These are phyloP conservation scores for Agrenia bidenticulata DNA, from an alignment of 2,888 invertebrate genomes.

Conservation along the genomic window DNA sequence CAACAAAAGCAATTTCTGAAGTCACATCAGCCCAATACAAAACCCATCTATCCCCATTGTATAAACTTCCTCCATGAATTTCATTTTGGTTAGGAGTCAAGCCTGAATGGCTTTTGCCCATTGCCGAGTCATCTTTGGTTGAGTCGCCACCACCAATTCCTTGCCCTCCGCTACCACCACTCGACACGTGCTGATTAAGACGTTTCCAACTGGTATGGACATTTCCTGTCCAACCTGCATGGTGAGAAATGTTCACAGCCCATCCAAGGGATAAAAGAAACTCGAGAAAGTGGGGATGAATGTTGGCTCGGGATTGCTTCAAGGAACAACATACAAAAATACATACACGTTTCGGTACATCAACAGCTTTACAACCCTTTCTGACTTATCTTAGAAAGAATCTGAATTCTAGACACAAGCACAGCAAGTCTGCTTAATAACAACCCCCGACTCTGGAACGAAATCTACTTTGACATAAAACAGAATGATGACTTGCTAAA, in stretches of 20 bases:
- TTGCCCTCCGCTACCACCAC: neutral
- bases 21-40: slow-evolving; percentile 95
- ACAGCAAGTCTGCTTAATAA: no score
- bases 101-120: slow-evolving; percentile 10
- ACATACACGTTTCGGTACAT: no score
- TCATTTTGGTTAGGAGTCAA: slow-evolving; percentile 39
- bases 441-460: no score
- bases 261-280: slow-evolving; percentile 76
- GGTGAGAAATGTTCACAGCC: slow-evolving; percentile 79
- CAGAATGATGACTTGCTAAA: no score
- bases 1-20: slow-evolving; percentile 92
- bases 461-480: no score
- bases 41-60: slow-evolving; percentile 77
- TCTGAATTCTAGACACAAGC: no score
- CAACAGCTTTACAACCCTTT: no score
- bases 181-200: slow-evolving; percentile 12
- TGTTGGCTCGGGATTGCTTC: slow-evolving; percentile 57
- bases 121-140: slow-evolving; percentile 15
- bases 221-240: slow-evolving; percentile 95
- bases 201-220: slow-evolving; percentile 79
- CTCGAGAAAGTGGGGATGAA: slow-evolving; percentile 63
- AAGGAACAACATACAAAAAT: slow-evolving; percentile 32
- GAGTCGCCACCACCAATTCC: slow-evolving; percentile 5
- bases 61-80: slow-evolving; percentile 68
- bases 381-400: no score